phyloP scores from a whole-genome alignment of 1,140 invertebrate species.

The Diplogasteroides magnus region DNA sequence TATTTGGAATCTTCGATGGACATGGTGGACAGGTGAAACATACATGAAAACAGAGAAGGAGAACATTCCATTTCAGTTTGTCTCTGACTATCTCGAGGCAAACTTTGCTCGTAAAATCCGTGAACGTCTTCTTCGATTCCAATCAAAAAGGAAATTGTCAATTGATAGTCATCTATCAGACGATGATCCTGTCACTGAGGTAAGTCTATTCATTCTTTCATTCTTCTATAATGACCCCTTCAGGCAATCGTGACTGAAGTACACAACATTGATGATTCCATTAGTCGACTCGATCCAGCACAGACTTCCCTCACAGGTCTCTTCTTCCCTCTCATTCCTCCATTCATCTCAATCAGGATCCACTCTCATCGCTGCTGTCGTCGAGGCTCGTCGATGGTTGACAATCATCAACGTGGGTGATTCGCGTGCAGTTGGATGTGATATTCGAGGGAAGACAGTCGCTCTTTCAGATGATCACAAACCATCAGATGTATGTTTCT shows the following conservation, averaged over 20 bases:
- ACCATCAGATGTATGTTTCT: conserved; percentile 73
- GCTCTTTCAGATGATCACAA: conserved; percentile 92
- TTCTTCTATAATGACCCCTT: not conserved
- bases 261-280: conserved; percentile 19
- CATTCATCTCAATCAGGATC: conserved; percentile 64
- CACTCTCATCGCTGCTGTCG: conserved; percentile 79
- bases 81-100: conserved; percentile 34
- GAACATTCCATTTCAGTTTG: conserved; percentile 25
- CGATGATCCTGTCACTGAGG: conserved; percentile 22
- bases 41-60: not conserved
- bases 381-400: conserved; percentile 70
- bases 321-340: conserved; percentile 3
- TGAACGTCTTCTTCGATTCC: conserved; percentile 14
- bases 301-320: conserved; percentile 24
- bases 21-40: conserved; percentile 76
- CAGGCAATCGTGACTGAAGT: conserved; percentile 30
- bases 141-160: conserved; percentile 13
- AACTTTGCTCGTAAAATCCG: conserved; percentile 31
- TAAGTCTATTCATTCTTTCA: not conserved
- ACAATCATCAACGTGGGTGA: conserved; percentile 93
- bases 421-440: conserved; percentile 87
- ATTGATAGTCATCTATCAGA: not conserved
- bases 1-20: conserved; percentile 88
- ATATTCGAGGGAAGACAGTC: conserved; percentile 77
- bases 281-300: conserved; percentile 17